phyloP scores from a whole-genome alignment of 2,797 vertebrate species.

The Lemur catta region DNA sequence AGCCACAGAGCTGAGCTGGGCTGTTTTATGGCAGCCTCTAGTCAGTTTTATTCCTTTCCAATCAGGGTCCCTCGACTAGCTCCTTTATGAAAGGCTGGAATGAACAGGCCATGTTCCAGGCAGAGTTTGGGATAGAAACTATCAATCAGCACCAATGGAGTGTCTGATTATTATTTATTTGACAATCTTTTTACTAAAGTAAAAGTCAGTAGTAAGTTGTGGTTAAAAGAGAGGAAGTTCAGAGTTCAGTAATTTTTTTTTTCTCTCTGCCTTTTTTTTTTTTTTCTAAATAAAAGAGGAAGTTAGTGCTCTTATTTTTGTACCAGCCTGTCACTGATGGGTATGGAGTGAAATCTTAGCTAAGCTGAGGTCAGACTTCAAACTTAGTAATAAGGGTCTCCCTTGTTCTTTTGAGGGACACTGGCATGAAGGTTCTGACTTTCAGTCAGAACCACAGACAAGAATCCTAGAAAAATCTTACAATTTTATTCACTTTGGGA shows the following conservation, averaged over 20 bases:
- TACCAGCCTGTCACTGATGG: not conserved
- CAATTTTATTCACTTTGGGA: not conserved
- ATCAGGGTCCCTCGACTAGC: not conserved
- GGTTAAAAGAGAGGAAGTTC: conserved; percentile 76
- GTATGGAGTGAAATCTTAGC: conserved; percentile 1
- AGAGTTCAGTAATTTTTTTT: conserved; percentile 57
- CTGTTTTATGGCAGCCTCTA: not conserved
- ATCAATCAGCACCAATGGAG: not conserved
- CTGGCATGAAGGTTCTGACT: not conserved
- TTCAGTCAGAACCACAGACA: not conserved
- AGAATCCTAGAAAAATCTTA: not conserved
- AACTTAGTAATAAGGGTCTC: not conserved
- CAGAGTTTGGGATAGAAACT: not conserved
- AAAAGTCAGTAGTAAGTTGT: conserved; percentile 73
- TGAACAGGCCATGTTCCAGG: not conserved
- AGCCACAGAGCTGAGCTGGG: not conserved
- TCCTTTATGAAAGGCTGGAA: not conserved
- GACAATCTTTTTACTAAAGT: conserved; percentile 43
- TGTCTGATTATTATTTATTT: conserved; percentile 12
- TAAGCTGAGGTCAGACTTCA: not conserved
- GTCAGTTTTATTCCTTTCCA: not conserved
- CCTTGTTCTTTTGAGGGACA: not conserved
- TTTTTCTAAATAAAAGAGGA: conserved; percentile 66
- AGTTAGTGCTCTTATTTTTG: conserved; percentile 62
- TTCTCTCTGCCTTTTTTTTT: not conserved